Evolutionary conservation across 2,888 invertebrate genomes (phyloP).

Genomic region (Agrotis exclamationis): DNA sequence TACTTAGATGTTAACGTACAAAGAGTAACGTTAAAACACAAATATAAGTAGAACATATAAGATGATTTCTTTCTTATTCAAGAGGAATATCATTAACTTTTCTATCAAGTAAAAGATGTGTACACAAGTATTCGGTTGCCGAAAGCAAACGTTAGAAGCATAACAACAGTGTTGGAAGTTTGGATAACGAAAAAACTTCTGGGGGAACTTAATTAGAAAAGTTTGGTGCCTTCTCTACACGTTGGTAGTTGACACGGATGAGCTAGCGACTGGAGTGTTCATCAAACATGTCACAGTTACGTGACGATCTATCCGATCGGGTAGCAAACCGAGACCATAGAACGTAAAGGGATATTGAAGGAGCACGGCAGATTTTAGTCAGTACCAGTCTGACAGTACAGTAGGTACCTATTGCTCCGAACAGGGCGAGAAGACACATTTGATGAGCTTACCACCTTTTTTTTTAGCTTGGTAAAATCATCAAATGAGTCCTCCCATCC

Average conservation of each 20-base stretch:
- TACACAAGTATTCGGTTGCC: slow-evolving; percentile 37
- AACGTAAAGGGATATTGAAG: too few species aligned
- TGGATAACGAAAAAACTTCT: slow-evolving; percentile 84
- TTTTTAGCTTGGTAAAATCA: too few species aligned
- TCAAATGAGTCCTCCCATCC: too few species aligned
- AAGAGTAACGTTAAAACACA: neutral
- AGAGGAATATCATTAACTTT: neutral
- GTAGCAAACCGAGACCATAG: too few species aligned
- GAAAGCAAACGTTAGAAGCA: slow-evolving; percentile 74
- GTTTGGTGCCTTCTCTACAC: slow-evolving; percentile 66
- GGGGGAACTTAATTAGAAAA: slow-evolving; percentile 85
- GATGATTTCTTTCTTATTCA: neutral
- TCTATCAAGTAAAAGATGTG: slow-evolving; percentile 4
- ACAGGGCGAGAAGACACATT: too few species aligned
- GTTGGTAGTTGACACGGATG: slow-evolving; percentile 33
- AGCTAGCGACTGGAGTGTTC: slow-evolving; percentile 13
- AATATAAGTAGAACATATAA: neutral
- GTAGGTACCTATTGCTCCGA: too few species aligned
- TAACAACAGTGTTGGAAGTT: slow-evolving; percentile 77
- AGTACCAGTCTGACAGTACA: too few species aligned
- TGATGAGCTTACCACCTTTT: too few species aligned
- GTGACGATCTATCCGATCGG: too few species aligned
- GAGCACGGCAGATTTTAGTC: too few species aligned
- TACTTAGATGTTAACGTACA: too few species aligned
- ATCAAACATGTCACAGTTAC: neutral